A percentile compares a stretch with the other conserved stretches of the same genome.
Conservation (phyloP, 2,113 vertebrate genomes). For the Sinocyclocheilus grahami region DNA sequence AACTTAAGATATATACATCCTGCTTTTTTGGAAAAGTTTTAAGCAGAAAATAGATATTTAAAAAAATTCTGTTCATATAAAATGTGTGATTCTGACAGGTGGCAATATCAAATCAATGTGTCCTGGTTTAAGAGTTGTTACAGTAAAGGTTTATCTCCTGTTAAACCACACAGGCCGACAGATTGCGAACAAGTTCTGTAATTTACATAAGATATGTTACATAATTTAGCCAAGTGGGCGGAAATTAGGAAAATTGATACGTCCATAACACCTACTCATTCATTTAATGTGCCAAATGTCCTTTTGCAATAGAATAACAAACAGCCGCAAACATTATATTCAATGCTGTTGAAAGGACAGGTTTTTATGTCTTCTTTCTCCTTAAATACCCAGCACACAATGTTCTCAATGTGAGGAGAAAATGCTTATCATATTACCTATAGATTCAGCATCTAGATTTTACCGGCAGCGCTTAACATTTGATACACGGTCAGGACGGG, state of each 20-base stretch:
- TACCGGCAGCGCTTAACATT: slow-evolving; percentile 48
- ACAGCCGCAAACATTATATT: not conserved
- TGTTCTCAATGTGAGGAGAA: slow-evolving; percentile 12
- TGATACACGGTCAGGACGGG: slow-evolving; percentile 21
- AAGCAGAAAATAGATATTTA: too few relatives aligned
- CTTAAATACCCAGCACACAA: not conserved
- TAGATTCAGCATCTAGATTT: slow-evolving; percentile 45
- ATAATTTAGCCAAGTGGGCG: not conserved
- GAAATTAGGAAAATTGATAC: not conserved
- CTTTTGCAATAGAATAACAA: slow-evolving; percentile 5
- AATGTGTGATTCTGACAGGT: not conserved
- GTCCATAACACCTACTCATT: not conserved
- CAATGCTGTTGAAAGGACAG: not conserved
- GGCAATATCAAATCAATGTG: not conserved
- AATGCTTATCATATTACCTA: slow-evolving; percentile 49
- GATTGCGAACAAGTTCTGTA: not conserved
- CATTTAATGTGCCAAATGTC: not conserved
- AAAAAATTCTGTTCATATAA: too few relatives aligned
- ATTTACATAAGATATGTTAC: slow-evolving; percentile 15
- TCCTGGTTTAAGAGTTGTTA: not conserved
- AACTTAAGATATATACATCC: too few relatives aligned
- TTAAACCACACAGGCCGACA: not conserved
- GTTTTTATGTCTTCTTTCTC: not conserved
- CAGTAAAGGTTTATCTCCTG: not conserved
- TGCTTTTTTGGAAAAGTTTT: too few relatives aligned